Conservation (phyloP, 2,113 vertebrate genomes). For the Silurus meridionalis region DNA sequence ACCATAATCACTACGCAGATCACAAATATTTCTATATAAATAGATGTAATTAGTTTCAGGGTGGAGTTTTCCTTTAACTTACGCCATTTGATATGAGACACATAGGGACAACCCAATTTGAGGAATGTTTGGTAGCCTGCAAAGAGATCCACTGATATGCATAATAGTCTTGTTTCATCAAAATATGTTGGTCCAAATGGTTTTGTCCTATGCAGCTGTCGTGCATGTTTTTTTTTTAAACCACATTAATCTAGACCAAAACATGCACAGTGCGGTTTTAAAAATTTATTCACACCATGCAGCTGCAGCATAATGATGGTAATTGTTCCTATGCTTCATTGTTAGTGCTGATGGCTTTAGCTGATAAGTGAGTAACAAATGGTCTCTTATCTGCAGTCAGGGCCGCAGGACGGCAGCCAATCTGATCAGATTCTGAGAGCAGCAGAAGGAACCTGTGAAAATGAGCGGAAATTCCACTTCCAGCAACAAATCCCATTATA, state of each 20-base stretch:
- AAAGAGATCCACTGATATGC: background rate
- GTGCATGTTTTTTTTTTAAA: background rate
- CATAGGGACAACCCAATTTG: background rate
- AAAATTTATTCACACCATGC: background rate
- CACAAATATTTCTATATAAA: slow-evolving; percentile 3
- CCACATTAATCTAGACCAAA: background rate
- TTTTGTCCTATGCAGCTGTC: slow-evolving; percentile 6
- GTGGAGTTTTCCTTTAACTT: slow-evolving; percentile 11
- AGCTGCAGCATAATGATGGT: slow-evolving; percentile 24
- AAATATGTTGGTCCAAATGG: slow-evolving; percentile 1
- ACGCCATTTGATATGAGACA: slow-evolving; percentile 4
- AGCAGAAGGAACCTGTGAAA: slow-evolving; percentile 39
- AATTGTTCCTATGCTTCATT: slow-evolving; percentile 27
- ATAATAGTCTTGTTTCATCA: background rate
- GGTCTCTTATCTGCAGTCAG: slow-evolving; percentile 33
- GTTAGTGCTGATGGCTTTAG: slow-evolving; percentile 29
- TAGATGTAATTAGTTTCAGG: background rate
- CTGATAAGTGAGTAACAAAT: slow-evolving; percentile 30
- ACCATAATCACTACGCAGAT: background rate
- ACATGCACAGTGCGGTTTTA: background rate
- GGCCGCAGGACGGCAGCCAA: slow-evolving; percentile 35
- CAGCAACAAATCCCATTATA: slow-evolving; percentile 28
- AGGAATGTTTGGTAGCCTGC: background rate
- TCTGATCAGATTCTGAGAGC: slow-evolving; percentile 45
- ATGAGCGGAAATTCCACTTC: slow-evolving; percentile 53